Evolutionary conservation across 1,140 invertebrate genomes (phyloP).

Genomic region (Neodiprion lecontei): DNA sequence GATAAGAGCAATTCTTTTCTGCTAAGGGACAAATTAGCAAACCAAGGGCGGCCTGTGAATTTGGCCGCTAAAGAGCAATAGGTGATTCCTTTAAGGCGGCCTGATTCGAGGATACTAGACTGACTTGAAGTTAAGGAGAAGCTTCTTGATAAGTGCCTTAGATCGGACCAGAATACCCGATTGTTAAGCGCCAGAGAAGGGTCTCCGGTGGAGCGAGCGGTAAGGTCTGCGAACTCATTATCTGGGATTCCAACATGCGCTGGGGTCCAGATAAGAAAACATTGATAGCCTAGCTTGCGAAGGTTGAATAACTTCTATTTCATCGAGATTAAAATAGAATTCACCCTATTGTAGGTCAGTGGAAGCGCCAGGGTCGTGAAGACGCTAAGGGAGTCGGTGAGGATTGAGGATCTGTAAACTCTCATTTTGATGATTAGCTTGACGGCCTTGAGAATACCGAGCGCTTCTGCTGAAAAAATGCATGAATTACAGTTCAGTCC

Average conservation of each 20-base stretch:
- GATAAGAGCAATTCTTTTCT: neutral
- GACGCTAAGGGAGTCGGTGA: neutral
- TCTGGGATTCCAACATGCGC: neutral
- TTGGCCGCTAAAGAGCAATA: neutral
- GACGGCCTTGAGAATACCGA: neutral
- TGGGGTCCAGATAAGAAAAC: neutral
- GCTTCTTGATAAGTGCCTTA: neutral
- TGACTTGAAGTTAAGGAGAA: neutral
- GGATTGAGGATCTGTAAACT: neutral
- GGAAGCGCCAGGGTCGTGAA: neutral
- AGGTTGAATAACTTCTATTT: neutral
- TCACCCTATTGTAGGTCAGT: neutral
- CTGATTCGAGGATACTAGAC: neutral
- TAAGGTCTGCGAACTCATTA: neutral
- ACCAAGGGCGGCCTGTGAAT: neutral
- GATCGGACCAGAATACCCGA: neutral
- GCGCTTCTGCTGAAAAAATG: neutral
- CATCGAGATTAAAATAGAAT: neutral
- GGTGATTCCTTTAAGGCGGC: neutral
- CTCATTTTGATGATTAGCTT: neutral
- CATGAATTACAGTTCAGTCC: neutral
- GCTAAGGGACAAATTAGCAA: neutral
- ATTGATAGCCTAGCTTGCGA: neutral
- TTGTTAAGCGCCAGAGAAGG: neutral
- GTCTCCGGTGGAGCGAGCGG: too few species aligned